These are phyloP conservation scores for Ophion ellenae DNA, from an alignment of 2,888 invertebrate genomes.

Conservation along the genomic window DNA sequence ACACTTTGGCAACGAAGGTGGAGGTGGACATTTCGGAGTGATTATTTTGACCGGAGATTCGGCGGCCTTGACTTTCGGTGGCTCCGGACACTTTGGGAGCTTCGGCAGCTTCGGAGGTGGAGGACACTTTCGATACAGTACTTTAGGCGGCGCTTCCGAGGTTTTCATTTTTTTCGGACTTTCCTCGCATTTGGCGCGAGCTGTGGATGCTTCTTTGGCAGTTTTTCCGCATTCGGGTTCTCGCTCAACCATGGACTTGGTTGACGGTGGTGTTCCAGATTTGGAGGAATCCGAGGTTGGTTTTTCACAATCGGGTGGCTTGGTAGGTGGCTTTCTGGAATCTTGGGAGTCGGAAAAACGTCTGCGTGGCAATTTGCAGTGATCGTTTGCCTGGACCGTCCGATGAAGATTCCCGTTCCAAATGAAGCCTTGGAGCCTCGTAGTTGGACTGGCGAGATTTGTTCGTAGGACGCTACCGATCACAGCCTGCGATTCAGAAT, in stretches of 20 bases:
- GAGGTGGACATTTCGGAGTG: slow-evolving; percentile 64
- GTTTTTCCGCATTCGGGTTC: slow-evolving; percentile 25
- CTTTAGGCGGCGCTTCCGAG: slow-evolving; percentile 31
- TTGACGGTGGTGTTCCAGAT: not conserved
- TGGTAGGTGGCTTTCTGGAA: slow-evolving; percentile 7
- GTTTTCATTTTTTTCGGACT: not conserved
- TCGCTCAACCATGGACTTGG: not conserved
- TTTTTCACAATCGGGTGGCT: not conserved
- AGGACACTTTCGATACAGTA: slow-evolving; percentile 67
- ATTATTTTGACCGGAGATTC: slow-evolving; percentile 18
- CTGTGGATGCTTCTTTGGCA: not conserved
- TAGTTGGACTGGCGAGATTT: not conserved
- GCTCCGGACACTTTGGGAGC: slow-evolving; percentile 61
- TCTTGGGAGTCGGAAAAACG: slow-evolving; percentile 31
- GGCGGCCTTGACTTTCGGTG: slow-evolving; percentile 22
- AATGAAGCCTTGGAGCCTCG: not conserved
- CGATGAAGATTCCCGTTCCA: slow-evolving; percentile 20
- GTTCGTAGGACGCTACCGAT: slow-evolving; percentile 31
- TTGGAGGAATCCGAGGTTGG: not conserved
- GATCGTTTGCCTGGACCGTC: not conserved
- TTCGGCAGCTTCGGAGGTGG: slow-evolving; percentile 66
- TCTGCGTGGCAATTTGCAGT: slow-evolving; percentile 7
- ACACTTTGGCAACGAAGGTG: slow-evolving; percentile 58
- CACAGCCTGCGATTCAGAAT: slow-evolving; percentile 69
- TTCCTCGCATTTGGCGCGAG: slow-evolving; percentile 14